Base-by-base conservation (phyloP, 1,140 invertebrate genomes). In the Penaeus indicus region DNA sequence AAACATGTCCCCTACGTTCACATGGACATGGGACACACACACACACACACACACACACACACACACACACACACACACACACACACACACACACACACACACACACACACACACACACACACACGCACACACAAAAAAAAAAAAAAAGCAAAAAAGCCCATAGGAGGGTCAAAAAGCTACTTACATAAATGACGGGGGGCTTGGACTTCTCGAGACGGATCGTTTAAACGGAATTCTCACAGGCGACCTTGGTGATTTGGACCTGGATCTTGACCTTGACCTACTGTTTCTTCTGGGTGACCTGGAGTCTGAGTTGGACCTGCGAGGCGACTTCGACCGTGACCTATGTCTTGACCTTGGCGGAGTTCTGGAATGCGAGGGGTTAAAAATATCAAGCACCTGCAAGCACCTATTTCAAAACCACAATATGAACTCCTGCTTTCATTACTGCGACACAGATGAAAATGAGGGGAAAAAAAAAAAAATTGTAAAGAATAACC, bases 291-390 rank as follows among this genome's bases (percentile, higher is more conserved):
- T 54, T 27, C 86, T 83, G 21, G 81, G 72, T n/a, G 81, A 84
- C n/a, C 72, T 84, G 4, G 81, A 84, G 22, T 21, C 47, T n/a
- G 81, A 84, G 4, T 61, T 38, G 3, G 80, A 77, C 47, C 69
- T 82, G n/a, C 80, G 80, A 22, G 86, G 86, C 42, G 86, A 88
- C 25, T 69, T 81, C 25, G 89, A 82, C 38, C 47, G 63, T 60
- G 89, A 90, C 38, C 90, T 77, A 27, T 78, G 90, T 78, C 90
- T 91, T 5, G 91, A 91, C 32, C 88, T 38, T 61, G 86, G 86
- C 19, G 86, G 86, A 54, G 86, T 77, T 72, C 86, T 88, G 86
- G 38, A n/a, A 47, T 16, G 63, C 25, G 38, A 25, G 42, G 21
- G 8, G 77, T 78, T 38, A 1, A 54, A 2, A 13, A 54, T 54